Evolutionary conservation across 2,797 vertebrate species (phyloP).

Genomic region (Lophius americanus): DNA sequence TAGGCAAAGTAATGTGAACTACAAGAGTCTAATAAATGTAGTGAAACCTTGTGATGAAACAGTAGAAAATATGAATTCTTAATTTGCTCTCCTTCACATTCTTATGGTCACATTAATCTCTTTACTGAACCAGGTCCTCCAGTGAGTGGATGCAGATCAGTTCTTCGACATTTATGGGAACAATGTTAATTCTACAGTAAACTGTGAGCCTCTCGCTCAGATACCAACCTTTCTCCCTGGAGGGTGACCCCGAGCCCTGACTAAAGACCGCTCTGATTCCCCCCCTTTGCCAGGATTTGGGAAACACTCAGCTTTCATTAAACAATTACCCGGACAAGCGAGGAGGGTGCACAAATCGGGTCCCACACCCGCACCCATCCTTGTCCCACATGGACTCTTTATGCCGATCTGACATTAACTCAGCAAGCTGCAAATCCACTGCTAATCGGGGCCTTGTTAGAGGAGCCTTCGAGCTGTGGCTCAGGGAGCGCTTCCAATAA

Average conservation of each 20-base stretch:
- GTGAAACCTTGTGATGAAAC: too few species aligned
- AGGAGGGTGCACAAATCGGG: constrained; percentile 29
- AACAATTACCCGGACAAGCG: constrained; percentile 54
- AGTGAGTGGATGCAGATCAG: too few species aligned
- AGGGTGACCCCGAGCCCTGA: constrained; percentile 40
- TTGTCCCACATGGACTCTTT: constrained; percentile 56
- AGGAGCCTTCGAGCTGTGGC: constrained; percentile 49
- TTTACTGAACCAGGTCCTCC: too few species aligned
- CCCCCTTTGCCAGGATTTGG: constrained; percentile 49
- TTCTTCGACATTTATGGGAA: too few species aligned
- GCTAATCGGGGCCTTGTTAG: constrained; percentile 67
- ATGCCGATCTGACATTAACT: constrained; percentile 60
- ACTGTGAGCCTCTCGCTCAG: background rate
- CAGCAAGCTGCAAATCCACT: constrained; percentile 53
- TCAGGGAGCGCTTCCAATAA: constrained; percentile 51
- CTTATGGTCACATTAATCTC: too few species aligned
- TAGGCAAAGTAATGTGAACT: too few species aligned
- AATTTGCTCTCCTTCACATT: too few species aligned
- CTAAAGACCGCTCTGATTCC: constrained; percentile 47
- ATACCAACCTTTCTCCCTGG: constrained; percentile 12
- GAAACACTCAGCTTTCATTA: constrained; percentile 48
- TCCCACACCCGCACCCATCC: constrained; percentile 18
- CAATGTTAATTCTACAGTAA: too few species aligned
- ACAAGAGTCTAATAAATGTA: too few species aligned
- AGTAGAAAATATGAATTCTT: too few species aligned